Evolutionary conservation across 2,888 invertebrate species (phyloP), one percentile per base, ranked within the genome.

Genomic region (Dolomedes plantarius): DNA sequence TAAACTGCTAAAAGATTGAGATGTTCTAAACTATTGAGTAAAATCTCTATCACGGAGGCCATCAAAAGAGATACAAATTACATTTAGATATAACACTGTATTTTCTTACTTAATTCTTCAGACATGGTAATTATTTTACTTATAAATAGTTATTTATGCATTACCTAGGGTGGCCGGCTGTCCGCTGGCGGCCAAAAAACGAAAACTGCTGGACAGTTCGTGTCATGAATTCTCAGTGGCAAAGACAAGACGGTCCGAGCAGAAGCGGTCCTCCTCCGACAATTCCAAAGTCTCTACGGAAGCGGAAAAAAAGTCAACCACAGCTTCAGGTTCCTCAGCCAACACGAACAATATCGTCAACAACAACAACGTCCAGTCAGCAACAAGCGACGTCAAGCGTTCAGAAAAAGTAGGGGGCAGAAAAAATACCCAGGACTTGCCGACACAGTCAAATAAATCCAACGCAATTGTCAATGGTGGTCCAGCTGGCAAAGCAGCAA

Each of bases 171-270:
- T 89, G 68, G 88, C 88, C 71, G 88, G 89, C 16, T 90, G 90
- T 88, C 90, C 90, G 36, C 77, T 90, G 79, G 90, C 89, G 36
- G 90, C 89, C 31, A 90, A 90, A 87, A 90, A 90, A 83, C 88
- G 90, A 67, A 90, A 90, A 77, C 86, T 88, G 27, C 56, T 78
- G 39, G 86, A 86, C 76, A 86, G 41, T 65, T 89, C 89, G 39
- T 85, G 89, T 62, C 88, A 88, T 39, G 87, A 86, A 46, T 46
- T 46, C 69, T 36, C 77, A 65, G 74, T 76, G 76, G 71, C 74
- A 75, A 89, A 83, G 86, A 87, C 83, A 46, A 36, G 79, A 46
- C 46, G 81, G 74, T 72, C 83, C 46, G 83, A 85, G n/a, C 77
- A 72, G 39, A 77, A 67, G 72, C 71, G 76, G 36, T 23, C 67